phyloP scores from a whole-genome alignment of 2,888 invertebrate genomes.

The Trilocha varians region DNA sequence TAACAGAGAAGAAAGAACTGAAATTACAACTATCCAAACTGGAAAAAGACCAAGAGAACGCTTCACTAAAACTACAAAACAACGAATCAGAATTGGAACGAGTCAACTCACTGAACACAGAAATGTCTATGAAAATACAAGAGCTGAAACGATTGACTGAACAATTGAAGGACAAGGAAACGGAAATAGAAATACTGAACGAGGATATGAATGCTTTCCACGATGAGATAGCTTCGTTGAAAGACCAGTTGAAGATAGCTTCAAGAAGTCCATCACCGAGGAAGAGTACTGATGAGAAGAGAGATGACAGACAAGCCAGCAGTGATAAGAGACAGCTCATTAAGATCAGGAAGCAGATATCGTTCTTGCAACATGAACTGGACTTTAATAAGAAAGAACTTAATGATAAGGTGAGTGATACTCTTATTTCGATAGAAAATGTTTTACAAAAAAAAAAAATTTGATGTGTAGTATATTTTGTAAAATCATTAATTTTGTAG shows the following conservation, averaged over 20 bases:
- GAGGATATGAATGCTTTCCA: slow-evolving; percentile 67
- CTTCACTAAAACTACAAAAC: slow-evolving; percentile 49
- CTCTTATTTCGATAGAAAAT: no score
- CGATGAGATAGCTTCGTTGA: slow-evolving; percentile 60
- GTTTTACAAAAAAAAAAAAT: no score
- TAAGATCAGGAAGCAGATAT: slow-evolving; percentile 62
- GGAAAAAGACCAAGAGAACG: slow-evolving; percentile 63
- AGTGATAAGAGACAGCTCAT: slow-evolving; percentile 74
- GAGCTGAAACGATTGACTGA: slow-evolving; percentile 55
- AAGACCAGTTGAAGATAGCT: slow-evolving; percentile 60
- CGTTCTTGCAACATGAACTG: slow-evolving; percentile 54
- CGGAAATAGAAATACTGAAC: slow-evolving; percentile 68
- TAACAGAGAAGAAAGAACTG: slow-evolving; percentile 45
- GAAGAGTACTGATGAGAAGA: slow-evolving; percentile 68
- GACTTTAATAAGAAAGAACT: slow-evolving; percentile 64
- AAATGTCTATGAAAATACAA: slow-evolving; percentile 51
- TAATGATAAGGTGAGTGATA: slow-evolving; percentile 66
- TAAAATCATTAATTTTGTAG: no score
- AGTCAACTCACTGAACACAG: slow-evolving; percentile 48
- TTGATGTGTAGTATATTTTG: no score
- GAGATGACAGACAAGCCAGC: slow-evolving; percentile 61
- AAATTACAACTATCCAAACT: slow-evolving; percentile 50
- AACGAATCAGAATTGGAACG: slow-evolving; percentile 51
- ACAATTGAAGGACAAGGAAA: slow-evolving; percentile 65
- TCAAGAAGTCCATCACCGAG: slow-evolving; percentile 73